Base-by-base conservation (phyloP, 2,113 vertebrate species). In the Rostratula benghalensis region DNA sequence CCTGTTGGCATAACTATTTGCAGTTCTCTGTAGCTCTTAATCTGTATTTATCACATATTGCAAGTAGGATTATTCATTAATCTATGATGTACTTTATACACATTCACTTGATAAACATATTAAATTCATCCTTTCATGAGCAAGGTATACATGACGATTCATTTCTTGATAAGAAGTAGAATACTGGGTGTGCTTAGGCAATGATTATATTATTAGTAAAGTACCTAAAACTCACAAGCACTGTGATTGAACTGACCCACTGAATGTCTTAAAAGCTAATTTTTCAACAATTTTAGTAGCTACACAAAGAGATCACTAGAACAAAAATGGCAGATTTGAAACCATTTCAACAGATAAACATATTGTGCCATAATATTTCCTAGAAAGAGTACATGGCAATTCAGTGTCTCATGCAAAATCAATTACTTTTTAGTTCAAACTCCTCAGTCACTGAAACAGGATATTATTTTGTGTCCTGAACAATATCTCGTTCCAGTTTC, bases 401-500 rank as follows among this genome's bases (percentile, higher is more conserved):
- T 84, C 85, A 69, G 31, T 63, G 87, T 93, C 95, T 98, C 88
- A 76, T 96, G 94, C 75, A 97, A 98, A 98, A 98, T 97, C 97
- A 98, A 97, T 98, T 98, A 96, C 91, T 94, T 95, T 96, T 97
- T 90, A 96, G 94, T 94, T 97, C 93, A 89, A 94, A 95, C 97
- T 96, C 93, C 87, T 97, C 96, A 93, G 95, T 95, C 94, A 92
- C 93, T 96, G 93, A 97, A 98, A 97, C 94, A 98, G 96, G 94
- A 97, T 97, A 98, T 97, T 97, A 97, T 97, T 97, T 97, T 96
- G 93, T 97, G 93, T 97, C 96, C 95, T 84, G 84, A 97, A 98
- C 94, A 97, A 97, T 96, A 97, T 96, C 96, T 97, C 96, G 85
- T 97, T 98, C 89, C 95, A 96, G 98, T 98, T 98, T 98, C 98